Evolutionary conservation across 2,888 invertebrate genomes (phyloP).

Genomic region (Balanococcus diminutus): DNA sequence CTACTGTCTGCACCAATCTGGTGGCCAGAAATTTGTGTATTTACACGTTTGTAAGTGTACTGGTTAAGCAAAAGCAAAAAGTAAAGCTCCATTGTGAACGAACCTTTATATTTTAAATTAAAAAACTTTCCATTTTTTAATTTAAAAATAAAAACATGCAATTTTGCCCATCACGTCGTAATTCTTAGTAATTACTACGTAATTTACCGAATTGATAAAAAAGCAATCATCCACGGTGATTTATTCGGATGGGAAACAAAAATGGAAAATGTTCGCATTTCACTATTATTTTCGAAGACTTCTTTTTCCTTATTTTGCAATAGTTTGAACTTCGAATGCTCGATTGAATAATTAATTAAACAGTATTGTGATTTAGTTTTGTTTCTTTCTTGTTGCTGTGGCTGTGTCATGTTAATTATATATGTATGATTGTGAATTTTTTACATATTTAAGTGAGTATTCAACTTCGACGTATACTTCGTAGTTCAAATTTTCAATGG

Average conservation of each 20-base stretch:
- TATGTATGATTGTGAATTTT: slow-evolving; percentile 15
- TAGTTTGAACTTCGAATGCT: slow-evolving; percentile 2
- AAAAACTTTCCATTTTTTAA: no score
- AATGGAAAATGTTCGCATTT: slow-evolving; percentile 21
- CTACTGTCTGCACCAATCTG: no score
- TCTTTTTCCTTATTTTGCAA: neutral
- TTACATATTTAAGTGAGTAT: slow-evolving; percentile 18
- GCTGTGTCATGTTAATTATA: slow-evolving; percentile 36
- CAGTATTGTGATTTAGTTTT: slow-evolving; percentile 33
- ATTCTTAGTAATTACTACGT: neutral
- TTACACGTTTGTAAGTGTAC: no score
- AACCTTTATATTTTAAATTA: no score
- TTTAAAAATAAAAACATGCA: no score
- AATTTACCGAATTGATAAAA: neutral
- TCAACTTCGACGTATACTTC: neutral
- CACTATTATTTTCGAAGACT: neutral
- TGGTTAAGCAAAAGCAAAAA: no score
- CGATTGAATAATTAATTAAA: neutral
- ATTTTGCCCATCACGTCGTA: no score
- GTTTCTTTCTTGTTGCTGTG: slow-evolving; percentile 32
- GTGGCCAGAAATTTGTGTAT: no score
- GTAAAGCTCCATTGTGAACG: no score
- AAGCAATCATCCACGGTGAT: neutral
- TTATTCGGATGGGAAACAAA: neutral
- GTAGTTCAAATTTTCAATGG: neutral